These are phyloP conservation scores for Excalfactoria chinensis DNA, from an alignment of 2,113 vertebrate species.

Conservation along the genomic window DNA sequence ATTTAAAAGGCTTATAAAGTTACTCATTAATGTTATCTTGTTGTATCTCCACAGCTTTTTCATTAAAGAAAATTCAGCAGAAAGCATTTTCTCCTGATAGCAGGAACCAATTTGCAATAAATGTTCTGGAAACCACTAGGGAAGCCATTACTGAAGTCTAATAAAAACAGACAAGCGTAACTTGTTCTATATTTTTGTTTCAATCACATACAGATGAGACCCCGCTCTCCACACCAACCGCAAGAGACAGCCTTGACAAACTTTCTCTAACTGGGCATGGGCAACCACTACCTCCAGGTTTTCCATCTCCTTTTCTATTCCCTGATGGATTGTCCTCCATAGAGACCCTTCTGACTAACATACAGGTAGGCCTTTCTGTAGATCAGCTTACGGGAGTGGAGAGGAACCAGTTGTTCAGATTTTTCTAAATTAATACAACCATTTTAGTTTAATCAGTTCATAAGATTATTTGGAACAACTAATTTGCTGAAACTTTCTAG, in stretches of 20 bases:
- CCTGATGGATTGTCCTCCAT: conserved; percentile 98
- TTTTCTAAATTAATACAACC: conserved; percentile 46
- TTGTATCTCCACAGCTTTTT: conserved; percentile 91
- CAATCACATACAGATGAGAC: conserved; percentile 96
- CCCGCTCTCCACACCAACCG: conserved; percentile 94
- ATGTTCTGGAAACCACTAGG: conserved; percentile 91
- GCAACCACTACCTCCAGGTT: conserved; percentile 93
- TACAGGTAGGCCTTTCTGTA: conserved; percentile 89
- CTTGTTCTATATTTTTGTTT: conserved; percentile 91
- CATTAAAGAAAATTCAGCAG: conserved; percentile 92
- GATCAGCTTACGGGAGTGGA: conserved; percentile 29
- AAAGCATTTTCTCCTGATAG: conserved; percentile 91
- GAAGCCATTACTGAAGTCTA: conserved; percentile 90
- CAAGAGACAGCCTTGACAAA: conserved; percentile 98
- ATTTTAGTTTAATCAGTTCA: conserved; percentile 51
- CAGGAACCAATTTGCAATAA: conserved; percentile 92
- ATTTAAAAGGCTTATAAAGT: conserved; percentile 92
- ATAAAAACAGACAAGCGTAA: conserved; percentile 92
- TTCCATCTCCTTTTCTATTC: conserved; percentile 98
- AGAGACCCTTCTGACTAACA: conserved; percentile 99
- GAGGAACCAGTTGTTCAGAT: conserved; percentile 4
- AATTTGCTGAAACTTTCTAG: conserved; percentile 44
- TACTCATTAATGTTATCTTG: conserved; percentile 91
- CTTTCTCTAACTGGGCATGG: conserved; percentile 94
- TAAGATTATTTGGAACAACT: conserved; percentile 37